A percentile compares a stretch with the other conserved stretches of the same genome.
Conservation (phyloP, 2,797 vertebrate species). For the Eurystomus glaucurus region DNA sequence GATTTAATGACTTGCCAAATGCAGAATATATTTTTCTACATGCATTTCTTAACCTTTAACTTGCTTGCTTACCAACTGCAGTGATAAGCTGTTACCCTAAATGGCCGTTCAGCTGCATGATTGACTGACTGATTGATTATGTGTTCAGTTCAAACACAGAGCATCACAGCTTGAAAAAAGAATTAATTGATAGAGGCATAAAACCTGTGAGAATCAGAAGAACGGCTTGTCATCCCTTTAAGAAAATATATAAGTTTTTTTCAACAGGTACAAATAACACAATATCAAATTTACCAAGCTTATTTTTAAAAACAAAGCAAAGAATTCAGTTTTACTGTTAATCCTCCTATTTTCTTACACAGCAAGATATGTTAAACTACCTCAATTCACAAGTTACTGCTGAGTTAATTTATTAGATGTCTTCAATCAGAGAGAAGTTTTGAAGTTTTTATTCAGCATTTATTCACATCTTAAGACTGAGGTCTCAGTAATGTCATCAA, state of each 20-base stretch:
- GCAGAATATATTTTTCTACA: not conserved
- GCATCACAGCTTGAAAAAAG: not conserved
- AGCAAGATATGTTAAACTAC: not conserved
- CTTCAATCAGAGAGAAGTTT: not conserved
- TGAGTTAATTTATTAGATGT: not conserved
- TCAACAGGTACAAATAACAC: not conserved
- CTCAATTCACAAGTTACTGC: not conserved
- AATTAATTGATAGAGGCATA: not conserved
- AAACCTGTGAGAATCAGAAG: not conserved
- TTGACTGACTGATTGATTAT: not conserved
- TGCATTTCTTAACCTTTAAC: not conserved
- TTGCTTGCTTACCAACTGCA: not conserved
- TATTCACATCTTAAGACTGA: not conserved
- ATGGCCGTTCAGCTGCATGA: not conserved
- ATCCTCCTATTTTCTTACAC: rapidly evolving
- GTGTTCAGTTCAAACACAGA: not conserved
- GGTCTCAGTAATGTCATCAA: not conserved
- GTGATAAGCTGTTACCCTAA: not conserved
- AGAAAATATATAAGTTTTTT: not conserved
- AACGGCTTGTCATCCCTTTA: not conserved
- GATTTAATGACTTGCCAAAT: not conserved
- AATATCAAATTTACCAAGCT: not conserved
- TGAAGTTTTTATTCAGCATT: not conserved
- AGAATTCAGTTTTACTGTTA: not conserved
- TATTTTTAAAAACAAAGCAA: not conserved